Evolutionary conservation across 2,113 vertebrate genomes (phyloP).

Genomic region (Stictonetta naevosa): DNA sequence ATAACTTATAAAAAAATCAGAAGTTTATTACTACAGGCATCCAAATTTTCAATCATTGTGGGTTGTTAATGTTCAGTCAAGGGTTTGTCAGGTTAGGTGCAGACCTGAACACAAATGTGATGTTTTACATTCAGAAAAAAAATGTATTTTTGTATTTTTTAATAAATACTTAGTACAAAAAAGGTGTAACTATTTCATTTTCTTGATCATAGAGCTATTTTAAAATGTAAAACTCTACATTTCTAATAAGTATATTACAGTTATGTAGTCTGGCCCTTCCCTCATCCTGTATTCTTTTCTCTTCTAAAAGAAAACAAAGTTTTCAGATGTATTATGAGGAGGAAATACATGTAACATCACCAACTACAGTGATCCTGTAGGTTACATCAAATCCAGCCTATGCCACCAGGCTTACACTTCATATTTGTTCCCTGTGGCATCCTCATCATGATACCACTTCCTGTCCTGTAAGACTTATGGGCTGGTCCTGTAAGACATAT

Average conservation of each 20-base stretch:
- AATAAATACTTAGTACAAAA: neutral
- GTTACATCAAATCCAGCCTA: neutral
- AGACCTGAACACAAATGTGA: neutral
- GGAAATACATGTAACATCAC: neutral
- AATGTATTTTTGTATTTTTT: neutral
- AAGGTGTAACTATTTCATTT: neutral
- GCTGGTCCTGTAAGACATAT: neutral
- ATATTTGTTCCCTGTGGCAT: neutral
- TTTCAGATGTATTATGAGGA: neutral
- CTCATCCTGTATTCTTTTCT: neutral
- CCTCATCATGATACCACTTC: neutral
- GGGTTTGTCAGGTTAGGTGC: neutral
- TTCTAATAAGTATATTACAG: neutral
- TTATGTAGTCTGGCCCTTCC: neutral
- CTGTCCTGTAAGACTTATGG: neutral
- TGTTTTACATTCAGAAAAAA: neutral
- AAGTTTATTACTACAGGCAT: neutral
- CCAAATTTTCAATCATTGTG: neutral
- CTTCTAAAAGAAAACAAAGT: neutral
- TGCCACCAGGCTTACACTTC: neutral
- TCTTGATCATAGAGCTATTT: neutral
- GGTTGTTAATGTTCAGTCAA: neutral
- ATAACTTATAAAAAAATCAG: neutral
- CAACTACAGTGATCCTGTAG: neutral
- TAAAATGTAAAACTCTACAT: neutral